Percentiles rank a stretch among this genome's conserved stretches.
phyloP scores from a whole-genome alignment of 1,140 invertebrate genomes.

The Polyergus mexicanus region DNA sequence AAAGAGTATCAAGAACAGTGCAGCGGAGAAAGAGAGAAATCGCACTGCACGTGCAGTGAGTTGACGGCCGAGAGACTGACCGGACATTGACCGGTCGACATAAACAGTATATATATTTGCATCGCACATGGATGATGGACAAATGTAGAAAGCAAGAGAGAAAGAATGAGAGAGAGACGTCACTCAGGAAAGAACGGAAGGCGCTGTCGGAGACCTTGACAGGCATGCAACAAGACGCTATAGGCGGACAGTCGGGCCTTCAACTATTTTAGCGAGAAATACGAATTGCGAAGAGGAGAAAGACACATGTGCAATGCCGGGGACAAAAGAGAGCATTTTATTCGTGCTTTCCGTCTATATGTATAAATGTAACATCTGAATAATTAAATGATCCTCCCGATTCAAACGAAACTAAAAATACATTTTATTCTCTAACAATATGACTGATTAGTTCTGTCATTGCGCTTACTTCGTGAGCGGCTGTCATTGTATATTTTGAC shows the following conservation, averaged over 20 bases:
- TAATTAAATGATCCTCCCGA: no score
- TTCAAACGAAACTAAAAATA: no score
- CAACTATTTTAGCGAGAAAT: not conserved
- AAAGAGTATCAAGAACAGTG: not conserved
- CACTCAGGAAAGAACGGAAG: not conserved
- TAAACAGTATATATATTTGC: slow-evolving; percentile 1
- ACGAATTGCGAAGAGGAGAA: no score
- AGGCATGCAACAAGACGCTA: not conserved
- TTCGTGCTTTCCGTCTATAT: no score
- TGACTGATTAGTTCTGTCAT: no score
- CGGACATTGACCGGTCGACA: slow-evolving; percentile 49
- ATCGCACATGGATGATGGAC: not conserved
- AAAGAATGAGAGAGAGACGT: not conserved
- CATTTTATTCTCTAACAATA: not conserved
- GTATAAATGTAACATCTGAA: no score
- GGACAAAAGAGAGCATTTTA: no score
- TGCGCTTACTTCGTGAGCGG: no score
- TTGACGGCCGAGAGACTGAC: slow-evolving; percentile 33
- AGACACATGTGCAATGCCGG: no score
- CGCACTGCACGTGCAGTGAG: slow-evolving; percentile 32
- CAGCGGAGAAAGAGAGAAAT: slow-evolving; percentile 35
- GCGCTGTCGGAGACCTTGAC: slow-evolving; percentile 9
- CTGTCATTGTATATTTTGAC: no score
- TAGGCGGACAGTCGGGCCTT: not conserved
- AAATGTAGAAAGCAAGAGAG: not conserved